Conservation (phyloP, 2,113 vertebrate species). For the Sorex fumeus region DNA sequence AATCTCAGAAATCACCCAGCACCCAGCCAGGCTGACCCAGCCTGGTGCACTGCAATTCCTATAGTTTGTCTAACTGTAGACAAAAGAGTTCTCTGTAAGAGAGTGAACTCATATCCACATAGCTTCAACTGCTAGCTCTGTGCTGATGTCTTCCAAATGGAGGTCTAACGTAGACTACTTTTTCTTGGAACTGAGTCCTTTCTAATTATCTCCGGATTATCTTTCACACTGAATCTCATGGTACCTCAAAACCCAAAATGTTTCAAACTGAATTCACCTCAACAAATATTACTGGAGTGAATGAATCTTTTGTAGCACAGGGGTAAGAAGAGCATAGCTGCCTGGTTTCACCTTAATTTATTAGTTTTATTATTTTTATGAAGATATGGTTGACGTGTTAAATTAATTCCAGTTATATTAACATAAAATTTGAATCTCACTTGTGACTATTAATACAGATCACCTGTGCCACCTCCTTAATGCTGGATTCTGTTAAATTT, state of each 20-base stretch:
- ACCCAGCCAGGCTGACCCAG: background rate
- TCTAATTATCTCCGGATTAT: background rate
- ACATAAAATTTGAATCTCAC: background rate
- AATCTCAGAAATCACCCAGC: background rate
- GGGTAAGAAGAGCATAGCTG: constrained; percentile 22
- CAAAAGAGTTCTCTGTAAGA: constrained; percentile 14
- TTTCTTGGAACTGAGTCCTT: background rate
- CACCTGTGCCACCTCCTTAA: background rate
- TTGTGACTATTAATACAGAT: constrained; percentile 32
- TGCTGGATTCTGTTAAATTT: constrained; percentile 42
- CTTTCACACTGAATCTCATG: constrained; percentile 43
- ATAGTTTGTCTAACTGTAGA: background rate
- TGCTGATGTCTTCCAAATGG: background rate
- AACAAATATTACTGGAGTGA: constrained; percentile 5
- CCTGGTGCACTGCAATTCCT: background rate
- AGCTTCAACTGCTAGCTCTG: background rate
- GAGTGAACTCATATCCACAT: background rate
- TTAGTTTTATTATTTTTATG: background rate
- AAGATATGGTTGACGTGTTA: background rate
- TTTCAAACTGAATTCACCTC: constrained; percentile 45
- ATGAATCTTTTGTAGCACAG: background rate
- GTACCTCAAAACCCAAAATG: constrained; percentile 9
- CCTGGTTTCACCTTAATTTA: constrained; percentile 66
- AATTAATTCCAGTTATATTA: background rate
- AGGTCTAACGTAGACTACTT: background rate